Conservation (phyloP, 1,140 invertebrate genomes). For the Temnothorax nylanderi region DNA sequence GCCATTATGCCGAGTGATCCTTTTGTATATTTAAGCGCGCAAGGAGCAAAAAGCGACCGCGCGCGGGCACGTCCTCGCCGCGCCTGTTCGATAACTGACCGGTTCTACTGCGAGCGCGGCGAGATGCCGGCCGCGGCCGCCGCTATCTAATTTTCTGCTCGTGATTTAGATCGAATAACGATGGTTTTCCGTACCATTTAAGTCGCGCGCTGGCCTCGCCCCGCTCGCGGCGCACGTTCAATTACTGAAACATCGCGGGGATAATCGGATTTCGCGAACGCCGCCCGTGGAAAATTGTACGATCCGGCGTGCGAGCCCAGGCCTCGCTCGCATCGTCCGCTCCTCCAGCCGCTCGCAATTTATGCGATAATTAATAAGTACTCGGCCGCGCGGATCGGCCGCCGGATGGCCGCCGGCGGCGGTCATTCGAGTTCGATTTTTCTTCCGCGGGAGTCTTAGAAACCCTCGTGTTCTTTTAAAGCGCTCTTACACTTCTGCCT, state of each 20-base stretch:
- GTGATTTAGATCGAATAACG: conserved; percentile 58
- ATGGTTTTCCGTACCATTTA: conserved; percentile 52
- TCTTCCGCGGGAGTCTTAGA: conserved; percentile 22
- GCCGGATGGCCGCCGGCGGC: conserved; percentile 32
- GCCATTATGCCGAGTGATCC: conserved; percentile 22
- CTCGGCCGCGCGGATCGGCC: conserved; percentile 14
- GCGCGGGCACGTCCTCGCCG: conserved; percentile 27
- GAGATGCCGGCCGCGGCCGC: not conserved
- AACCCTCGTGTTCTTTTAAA: not conserved
- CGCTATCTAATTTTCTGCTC: conserved; percentile 62
- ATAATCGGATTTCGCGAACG: conserved; percentile 52
- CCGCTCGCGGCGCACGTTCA: conserved; percentile 36
- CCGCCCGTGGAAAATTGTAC: conserved; percentile 44
- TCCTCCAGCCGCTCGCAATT: conserved; percentile 27
- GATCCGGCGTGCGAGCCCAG: not conserved
- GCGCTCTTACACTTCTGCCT: not conserved
- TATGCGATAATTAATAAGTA: conserved; percentile 60
- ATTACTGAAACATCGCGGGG: conserved; percentile 47
- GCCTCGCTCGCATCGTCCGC: not conserved
- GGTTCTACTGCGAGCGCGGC: conserved; percentile 55
- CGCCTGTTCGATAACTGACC: conserved; percentile 63
- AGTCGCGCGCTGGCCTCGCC: conserved; percentile 25
- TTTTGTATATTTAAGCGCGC: conserved; percentile 50
- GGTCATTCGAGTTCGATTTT: conserved; percentile 43
- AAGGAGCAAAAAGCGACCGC: conserved; percentile 3